Conservation (phyloP, 2,113 vertebrate species). For the Neolamprologus cancellatus region DNA sequence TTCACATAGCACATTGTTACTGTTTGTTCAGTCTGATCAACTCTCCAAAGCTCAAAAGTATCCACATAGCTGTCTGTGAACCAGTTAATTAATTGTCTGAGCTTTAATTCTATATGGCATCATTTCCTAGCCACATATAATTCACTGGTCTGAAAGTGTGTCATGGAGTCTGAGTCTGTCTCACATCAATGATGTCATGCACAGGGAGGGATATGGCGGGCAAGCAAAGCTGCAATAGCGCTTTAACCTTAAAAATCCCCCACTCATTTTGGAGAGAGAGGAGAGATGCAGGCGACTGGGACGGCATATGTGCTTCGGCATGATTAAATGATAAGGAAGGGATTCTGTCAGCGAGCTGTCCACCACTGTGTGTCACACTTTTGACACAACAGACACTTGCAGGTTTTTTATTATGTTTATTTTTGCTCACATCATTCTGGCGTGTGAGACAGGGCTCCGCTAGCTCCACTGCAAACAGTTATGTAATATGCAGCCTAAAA, state of each 20-base stretch:
- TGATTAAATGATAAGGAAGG: not conserved
- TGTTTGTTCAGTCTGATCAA: not conserved
- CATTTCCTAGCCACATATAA: not conserved
- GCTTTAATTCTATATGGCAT: not conserved
- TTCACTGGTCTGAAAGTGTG: not conserved
- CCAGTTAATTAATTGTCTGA: not conserved
- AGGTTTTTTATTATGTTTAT: not conserved
- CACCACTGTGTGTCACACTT: not conserved
- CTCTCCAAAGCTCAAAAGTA: not conserved
- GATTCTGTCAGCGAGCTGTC: not conserved
- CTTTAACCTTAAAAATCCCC: not conserved
- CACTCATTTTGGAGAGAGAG: not conserved
- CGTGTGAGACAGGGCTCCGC: not conserved
- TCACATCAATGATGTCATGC: not conserved
- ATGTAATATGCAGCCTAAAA: conserved; percentile 21
- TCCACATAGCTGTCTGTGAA: not conserved
- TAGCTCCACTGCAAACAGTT: not conserved
- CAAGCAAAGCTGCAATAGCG: not conserved
- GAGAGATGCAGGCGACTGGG: conserved; percentile 13
- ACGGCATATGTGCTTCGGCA: not conserved
- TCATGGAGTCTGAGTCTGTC: not conserved
- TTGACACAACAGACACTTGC: not conserved
- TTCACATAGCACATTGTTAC: not conserved
- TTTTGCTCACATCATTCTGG: not conserved
- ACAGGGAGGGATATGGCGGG: not conserved